Evolutionary conservation across 37 sponge, comb jelly and placozoan genomes (phyloP).

Genomic region (Aplysina aerophoba): DNA sequence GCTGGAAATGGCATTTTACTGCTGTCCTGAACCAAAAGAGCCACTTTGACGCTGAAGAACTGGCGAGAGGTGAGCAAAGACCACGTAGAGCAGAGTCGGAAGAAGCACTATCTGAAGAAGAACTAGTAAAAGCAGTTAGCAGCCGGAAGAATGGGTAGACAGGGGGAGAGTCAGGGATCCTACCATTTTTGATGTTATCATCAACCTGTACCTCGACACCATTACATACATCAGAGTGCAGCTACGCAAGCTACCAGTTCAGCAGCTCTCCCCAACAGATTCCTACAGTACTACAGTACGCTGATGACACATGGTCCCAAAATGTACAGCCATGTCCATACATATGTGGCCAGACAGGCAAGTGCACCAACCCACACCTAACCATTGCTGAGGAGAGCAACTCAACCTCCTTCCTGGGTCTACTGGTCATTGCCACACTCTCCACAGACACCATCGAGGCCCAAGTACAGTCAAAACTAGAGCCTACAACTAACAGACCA

Average conservation of each 20-base stretch:
- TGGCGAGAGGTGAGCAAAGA: too few species aligned
- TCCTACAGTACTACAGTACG: conserved; percentile 11
- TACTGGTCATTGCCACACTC: not conserved
- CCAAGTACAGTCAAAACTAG: not conserved
- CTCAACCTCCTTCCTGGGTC: conserved; percentile 7
- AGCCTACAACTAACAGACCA: not conserved
- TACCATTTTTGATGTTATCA: not conserved
- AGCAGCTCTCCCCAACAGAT: not conserved
- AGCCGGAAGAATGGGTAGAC: too few species aligned
- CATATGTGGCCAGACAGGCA: conserved; percentile 6
- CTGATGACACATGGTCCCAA: conserved; percentile 37
- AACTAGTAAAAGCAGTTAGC: too few species aligned
- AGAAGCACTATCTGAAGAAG: too few species aligned
- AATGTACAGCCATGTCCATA: conserved; percentile 9
- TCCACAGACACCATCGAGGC: not conserved
- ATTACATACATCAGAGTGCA: not conserved
- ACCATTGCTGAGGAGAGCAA: not conserved
- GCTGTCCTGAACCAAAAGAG: too few species aligned
- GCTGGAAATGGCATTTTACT: too few species aligned
- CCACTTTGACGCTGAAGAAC: too few species aligned
- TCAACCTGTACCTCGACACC: too few species aligned
- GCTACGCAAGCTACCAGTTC: conserved; percentile 4
- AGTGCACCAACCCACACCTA: conserved; percentile 9
- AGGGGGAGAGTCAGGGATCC: too few species aligned
- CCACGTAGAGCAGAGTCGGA: too few species aligned